Base-by-base conservation (phyloP, 2,797 vertebrate genomes). In the Picus viridis region DNA sequence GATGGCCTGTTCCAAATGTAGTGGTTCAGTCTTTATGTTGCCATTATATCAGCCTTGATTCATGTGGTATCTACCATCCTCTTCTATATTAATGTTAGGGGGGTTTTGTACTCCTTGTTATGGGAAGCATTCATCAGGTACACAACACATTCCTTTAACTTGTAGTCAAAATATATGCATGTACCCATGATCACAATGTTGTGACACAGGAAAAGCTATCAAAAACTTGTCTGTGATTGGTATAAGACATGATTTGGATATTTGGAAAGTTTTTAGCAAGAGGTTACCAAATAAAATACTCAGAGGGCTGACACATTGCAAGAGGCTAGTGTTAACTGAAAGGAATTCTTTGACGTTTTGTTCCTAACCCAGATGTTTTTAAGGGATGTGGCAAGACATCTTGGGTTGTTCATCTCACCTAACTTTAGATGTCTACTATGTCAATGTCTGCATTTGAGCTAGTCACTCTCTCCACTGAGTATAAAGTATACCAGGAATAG, bases 351-450 rank as follows among this genome's bases (percentile, higher is more conserved):
- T 51, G 29, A 70, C 19, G 10, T 81, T 81, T 94, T 94, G 7
- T 86, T 86, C 17, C 7, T 70, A 57, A 54, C 53, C 53, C 43
- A 86, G 77, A 61, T 1, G 1, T 90, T 91, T 86, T 92, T 73
- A 87, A 90, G 30, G 17, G 67, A n/a, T 72, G 36, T 70, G 16
- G 43, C 81, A 89, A 94, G 76, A 73, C 43, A 88, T 82, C 49
- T 93, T 88, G 16, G 27, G 32, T 86, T 81, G 69, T 75, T 92
- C 91, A 87, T 92, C 82, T 92, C 76, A 92, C 92, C 91, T 90
- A 95, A 95, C 89, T 96, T 94, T 93, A 95, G 87, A 94, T 54
- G 73, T 91, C 93, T 95, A 36, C 72, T 85, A 86, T 90, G 84
- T 69, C 78, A 92, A 77, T 3, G 67, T 86, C 92, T 95, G 92